These are phyloP conservation scores for Ceyx erithaca DNA, from an alignment of 2,797 vertebrate species.

Conservation along the genomic window DNA sequence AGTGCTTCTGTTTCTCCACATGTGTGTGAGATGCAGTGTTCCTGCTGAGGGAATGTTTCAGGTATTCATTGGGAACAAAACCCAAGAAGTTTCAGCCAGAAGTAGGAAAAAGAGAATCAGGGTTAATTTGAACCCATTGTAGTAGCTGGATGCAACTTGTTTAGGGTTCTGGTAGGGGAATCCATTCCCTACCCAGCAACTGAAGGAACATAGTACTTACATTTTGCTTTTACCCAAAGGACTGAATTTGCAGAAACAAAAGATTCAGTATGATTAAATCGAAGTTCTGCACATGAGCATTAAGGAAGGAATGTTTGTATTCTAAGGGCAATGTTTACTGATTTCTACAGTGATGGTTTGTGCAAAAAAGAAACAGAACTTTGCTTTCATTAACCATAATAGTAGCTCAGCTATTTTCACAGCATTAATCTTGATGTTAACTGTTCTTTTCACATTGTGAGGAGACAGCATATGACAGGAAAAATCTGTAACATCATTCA, in stretches of 20 bases:
- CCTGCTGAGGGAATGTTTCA: neutral
- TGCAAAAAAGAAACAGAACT: constrained; percentile 11
- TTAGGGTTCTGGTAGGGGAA: neutral
- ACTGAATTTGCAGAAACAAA: neutral
- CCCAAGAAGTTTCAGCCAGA: neutral
- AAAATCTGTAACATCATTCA: constrained; percentile 53
- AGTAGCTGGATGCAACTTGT: neutral
- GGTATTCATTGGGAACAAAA: neutral
- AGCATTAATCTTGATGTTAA: constrained; percentile 36
- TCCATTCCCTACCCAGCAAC: neutral
- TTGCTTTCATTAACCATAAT: neutral
- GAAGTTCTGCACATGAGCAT: neutral
- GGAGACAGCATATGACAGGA: constrained; percentile 23
- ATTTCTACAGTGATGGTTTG: neutral
- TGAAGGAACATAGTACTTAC: neutral
- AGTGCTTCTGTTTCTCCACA: neutral
- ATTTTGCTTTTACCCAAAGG: neutral
- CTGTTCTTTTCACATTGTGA: constrained; percentile 33
- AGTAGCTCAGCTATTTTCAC: constrained; percentile 22
- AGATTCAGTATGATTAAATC: neutral
- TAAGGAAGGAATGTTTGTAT: neutral
- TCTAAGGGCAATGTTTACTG: constrained; percentile 19
- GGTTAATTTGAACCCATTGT: neutral
- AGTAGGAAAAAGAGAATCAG: neutral
- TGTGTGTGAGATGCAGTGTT: neutral